Percentiles rank a stretch among this genome's conserved stretches.
Conservation (phyloP, 2,797 vertebrate genomes). For the Notoglanidium macrostoma region DNA sequence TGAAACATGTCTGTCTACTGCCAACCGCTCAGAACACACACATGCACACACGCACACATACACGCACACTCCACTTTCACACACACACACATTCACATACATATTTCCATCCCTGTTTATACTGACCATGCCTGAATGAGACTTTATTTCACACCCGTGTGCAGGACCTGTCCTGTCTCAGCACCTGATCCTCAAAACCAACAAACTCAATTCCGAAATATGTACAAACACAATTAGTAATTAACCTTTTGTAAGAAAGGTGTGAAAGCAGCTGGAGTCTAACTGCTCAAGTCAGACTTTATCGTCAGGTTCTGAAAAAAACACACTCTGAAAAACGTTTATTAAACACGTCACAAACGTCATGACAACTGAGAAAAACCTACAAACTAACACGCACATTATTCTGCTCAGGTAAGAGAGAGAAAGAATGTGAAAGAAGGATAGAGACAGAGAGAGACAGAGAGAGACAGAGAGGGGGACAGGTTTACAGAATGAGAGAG, state of each 20-base stretch:
- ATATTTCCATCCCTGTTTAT: not conserved
- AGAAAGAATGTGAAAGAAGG: not conserved
- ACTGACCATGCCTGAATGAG: not conserved
- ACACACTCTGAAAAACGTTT: not conserved
- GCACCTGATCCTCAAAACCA: not conserved
- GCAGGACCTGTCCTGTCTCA: not conserved
- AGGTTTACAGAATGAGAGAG: too few species aligned
- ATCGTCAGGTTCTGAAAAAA: not conserved
- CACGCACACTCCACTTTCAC: too few species aligned
- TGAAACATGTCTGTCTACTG: too few species aligned
- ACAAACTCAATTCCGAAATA: conserved; percentile 12
- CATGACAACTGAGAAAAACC: not conserved
- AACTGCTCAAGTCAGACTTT: not conserved
- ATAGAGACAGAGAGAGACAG: not conserved
- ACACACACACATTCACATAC: conserved; percentile 15
- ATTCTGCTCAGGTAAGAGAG: not conserved
- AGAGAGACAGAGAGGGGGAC: not conserved
- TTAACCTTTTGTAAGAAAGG: conserved; percentile 23
- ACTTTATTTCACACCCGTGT: not conserved
- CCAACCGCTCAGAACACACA: too few species aligned
- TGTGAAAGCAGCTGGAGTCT: not conserved
- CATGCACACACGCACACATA: not conserved
- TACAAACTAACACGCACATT: not conserved
- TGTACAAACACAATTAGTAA: conserved; percentile 43
- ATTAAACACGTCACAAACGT: not conserved